These are phyloP conservation scores for Lepisosteus osseus DNA, from an alignment of 2,113 vertebrate genomes.

Conservation along the genomic window DNA sequence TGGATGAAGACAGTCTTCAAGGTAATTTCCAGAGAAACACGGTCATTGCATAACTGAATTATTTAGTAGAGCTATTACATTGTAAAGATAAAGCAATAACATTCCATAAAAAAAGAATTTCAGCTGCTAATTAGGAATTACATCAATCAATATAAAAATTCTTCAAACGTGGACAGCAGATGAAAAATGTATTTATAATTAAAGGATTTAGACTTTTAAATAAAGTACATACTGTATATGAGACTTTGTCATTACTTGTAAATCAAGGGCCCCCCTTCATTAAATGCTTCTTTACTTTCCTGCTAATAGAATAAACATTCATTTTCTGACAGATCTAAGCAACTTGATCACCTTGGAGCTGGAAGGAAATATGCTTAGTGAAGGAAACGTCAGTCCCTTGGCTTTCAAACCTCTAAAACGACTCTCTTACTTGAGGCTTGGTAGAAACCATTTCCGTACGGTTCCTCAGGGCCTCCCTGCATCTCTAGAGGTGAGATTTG, in stretches of 20 bases:
- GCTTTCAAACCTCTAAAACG: constrained; percentile 74
- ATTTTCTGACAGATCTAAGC: constrained; percentile 66
- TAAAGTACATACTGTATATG: too few species aligned
- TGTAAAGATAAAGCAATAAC: background rate
- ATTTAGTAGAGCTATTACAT: background rate
- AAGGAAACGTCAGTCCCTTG: constrained; percentile 76
- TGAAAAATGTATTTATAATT: too few species aligned
- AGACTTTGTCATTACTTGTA: too few species aligned
- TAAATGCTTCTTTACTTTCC: too few species aligned
- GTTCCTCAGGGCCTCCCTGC: constrained; percentile 86
- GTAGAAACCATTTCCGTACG: constrained; percentile 86
- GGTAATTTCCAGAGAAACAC: constrained; percentile 59
- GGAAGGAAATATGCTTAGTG: constrained; percentile 88
- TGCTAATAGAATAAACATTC: constrained; percentile 1
- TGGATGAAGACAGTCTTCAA: constrained; percentile 72
- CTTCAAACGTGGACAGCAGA: too few species aligned
- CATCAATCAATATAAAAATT: too few species aligned
- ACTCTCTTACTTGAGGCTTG: constrained; percentile 83
- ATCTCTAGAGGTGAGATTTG: constrained; percentile 76
- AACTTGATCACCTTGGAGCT: constrained; percentile 86
- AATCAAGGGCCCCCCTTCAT: too few species aligned
- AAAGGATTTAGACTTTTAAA: too few species aligned
- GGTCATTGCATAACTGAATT: background rate
- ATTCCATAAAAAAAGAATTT: background rate
- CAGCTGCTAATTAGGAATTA: background rate